Evolutionary conservation across 2,113 vertebrate genomes (phyloP).

Genomic region (Hiodon tergisus): DNA sequence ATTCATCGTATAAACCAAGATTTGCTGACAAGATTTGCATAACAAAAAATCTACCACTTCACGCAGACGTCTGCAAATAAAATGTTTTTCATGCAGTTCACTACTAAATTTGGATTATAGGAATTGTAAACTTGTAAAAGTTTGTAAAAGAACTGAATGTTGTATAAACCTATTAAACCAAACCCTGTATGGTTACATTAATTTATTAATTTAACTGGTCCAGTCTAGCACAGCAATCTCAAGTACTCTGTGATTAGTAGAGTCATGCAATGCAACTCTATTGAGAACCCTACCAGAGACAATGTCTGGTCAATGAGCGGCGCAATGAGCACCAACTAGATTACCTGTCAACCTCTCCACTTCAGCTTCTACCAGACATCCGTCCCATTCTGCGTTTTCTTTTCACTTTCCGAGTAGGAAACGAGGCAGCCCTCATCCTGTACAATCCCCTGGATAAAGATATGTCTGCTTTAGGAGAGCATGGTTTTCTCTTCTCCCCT

Average conservation of each 20-base stretch:
- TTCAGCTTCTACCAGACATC: constrained; percentile 44
- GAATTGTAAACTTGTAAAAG: no score
- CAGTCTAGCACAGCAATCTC: constrained; percentile 18
- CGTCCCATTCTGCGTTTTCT: constrained; percentile 1
- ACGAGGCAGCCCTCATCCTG: constrained; percentile 65
- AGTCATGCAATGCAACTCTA: constrained; percentile 65
- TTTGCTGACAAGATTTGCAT: no score
- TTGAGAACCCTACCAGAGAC: constrained; percentile 74
- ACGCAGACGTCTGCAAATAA: no score
- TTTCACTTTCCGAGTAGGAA: constrained; percentile 40
- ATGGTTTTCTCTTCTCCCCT: constrained; percentile 56
- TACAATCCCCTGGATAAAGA: constrained; percentile 78
- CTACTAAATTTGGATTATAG: no score
- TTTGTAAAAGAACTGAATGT: no score
- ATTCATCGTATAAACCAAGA: no score
- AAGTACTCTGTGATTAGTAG: constrained; percentile 51
- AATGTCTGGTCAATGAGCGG: constrained; percentile 67
- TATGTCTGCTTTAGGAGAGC: constrained; percentile 69
- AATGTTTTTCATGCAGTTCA: no score
- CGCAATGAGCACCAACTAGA: constrained; percentile 66
- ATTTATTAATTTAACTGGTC: constrained; percentile 9
- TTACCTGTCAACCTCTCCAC: constrained; percentile 78
- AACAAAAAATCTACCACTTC: no score
- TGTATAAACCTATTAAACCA: no score
- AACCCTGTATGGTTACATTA: no score